phyloP scores from a whole-genome alignment of 2,888 invertebrate genomes.

The Scrobipalpa atriplicella region DNA sequence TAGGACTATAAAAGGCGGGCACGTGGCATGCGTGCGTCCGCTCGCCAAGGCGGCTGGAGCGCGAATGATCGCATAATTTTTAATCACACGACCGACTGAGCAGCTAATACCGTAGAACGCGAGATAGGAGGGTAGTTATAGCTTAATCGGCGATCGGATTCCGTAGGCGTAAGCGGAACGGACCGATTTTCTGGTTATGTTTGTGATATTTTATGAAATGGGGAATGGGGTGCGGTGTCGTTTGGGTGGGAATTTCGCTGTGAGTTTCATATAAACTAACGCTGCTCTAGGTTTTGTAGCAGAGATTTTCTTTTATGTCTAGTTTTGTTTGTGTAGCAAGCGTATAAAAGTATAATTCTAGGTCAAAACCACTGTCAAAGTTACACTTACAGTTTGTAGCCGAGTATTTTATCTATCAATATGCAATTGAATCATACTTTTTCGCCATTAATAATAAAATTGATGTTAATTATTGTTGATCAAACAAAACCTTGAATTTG shows the following conservation, averaged over 20 bases:
- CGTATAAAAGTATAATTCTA: too few relatives aligned
- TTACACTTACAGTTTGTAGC: too few relatives aligned
- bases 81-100: constrained; percentile 80
- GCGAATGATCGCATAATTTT: constrained; percentile 73
- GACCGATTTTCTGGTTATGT: constrained; percentile 29
- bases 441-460: too few relatives aligned
- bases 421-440: too few relatives aligned
- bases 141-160: constrained; percentile 40
- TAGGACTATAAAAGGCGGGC: constrained; percentile 59
- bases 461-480: too few relatives aligned
- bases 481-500: too few relatives aligned
- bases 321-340: too few relatives aligned
- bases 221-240: neutral
- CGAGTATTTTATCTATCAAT: too few relatives aligned
- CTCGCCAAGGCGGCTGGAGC: constrained; percentile 49
- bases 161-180: constrained; percentile 42
- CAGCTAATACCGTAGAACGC: constrained; percentile 79
- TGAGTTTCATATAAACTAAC: neutral
- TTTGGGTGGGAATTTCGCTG: constrained; percentile 1
- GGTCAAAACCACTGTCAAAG: too few relatives aligned
- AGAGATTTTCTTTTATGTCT: too few relatives aligned
- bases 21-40: constrained; percentile 59
- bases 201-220: constrained; percentile 11
- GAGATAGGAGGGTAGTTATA: constrained; percentile 51
- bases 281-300: too few relatives aligned